Base-by-base conservation (phyloP, 2,888 invertebrate genomes). In the Drosophila testacea region DNA sequence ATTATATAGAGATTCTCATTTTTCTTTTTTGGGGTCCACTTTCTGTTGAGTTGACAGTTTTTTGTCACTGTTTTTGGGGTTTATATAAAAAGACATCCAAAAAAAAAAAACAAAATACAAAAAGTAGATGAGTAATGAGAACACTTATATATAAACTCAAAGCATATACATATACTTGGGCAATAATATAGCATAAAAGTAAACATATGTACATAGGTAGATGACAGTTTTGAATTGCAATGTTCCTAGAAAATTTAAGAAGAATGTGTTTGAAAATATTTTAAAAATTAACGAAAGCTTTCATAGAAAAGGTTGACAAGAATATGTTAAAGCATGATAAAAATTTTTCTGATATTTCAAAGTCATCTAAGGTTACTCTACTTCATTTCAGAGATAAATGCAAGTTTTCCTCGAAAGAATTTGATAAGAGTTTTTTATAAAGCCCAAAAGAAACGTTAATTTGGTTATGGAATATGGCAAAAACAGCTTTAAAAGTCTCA, bases 111-210 rank as follows among this genome's bases (percentile, higher is more conserved):
- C 60, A 52, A 44, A 44, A n/a, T 50, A 51, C 16, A 62, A 73
- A 54, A 71, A 55, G 68, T 48, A 83, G 68, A 86, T 86, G 83
- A 83, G 84, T 83, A 83, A 83, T 83, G 84, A 82, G 84, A 68
- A 82, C 83, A 86, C 56, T 62, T 64, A 42, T 54, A 56, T 61
- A 71, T 16, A 36, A 34, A 27, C 34, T 4, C 11, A n/a, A 48
- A 34, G 7, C 4, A 50, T 36, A 50, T 50, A 65, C 39, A 39
- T 50, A 38, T 56, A 46, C 3, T 22, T 22, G 22, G 22, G 22
- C 22, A 22, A 22, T 13, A 16, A 44, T 16, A 70, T 36, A 62
- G 27, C 16, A 36, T 27, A 22, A 4, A 9, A 2, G 28, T 16
- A 16, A 46, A 50, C 41, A 63, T 55, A n/a, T n/a, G n/a, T n/a